Base-by-base conservation (phyloP, 2,113 vertebrate species). In the Heterochromis multidens region DNA sequence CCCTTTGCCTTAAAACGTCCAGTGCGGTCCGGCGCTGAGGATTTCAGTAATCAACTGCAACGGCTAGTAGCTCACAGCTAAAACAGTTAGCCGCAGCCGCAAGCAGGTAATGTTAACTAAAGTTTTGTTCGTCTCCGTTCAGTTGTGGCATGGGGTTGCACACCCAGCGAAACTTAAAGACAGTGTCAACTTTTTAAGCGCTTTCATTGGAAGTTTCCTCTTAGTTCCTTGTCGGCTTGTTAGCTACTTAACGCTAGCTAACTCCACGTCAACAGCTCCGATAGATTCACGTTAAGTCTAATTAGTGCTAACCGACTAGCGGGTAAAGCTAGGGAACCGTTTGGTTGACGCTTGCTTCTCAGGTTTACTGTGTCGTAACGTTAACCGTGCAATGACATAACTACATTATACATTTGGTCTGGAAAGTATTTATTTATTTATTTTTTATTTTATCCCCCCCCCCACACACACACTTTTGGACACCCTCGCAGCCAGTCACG, bases 41-140 rank as follows among this genome's bases (percentile, higher is more conserved):
- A 57, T 72, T 35, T 67, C 67, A 62, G 70, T 17, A 27, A 85
- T 65, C 60, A 10, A 35, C 61, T 7, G n/a, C 59, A 58, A 3
- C 81, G 57, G 93, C 88, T 89, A 90, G 83, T 88, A 27, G 56
- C 17, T 58, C 35, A 29, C 81, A 49, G 91, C 91, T 93, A 91
- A 80, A 65, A 82, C 10, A 80, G 76, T 93, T 93, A 95, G 93
- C 93, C 81, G 84, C 91, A 85, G 65, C 85, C 81, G 57, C 76
- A 81, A 23, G 87, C 67, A 91, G 94, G 94, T 95, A 93, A 88
- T 3, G 52, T 59, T 8, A 59, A 77, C 81, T 46, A 59, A 90
- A 85, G 59, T 93, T 94, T 80, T 77, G 0, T 29, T n/a, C 9
- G 9, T 40, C n/a, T 14, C 25, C 17, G 8, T 82, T 80, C 5